phyloP scores from a whole-genome alignment of 2,113 vertebrate genomes.

The Anhinga anhinga region DNA sequence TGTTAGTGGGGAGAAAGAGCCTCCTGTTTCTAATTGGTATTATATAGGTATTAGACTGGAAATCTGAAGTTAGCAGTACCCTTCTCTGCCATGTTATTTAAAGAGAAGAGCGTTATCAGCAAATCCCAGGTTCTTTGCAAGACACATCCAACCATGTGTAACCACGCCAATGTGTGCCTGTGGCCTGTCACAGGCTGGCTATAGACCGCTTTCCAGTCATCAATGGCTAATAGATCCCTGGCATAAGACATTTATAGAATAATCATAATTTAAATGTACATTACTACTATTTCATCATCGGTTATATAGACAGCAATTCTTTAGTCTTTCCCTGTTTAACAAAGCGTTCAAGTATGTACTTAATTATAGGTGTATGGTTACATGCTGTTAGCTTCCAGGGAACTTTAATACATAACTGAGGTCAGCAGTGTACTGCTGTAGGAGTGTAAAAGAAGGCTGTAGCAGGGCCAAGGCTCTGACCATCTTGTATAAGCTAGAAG shows the following conservation, averaged over 20 bases:
- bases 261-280: neutral
- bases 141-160: neutral
- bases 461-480: neutral
- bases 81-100: neutral
- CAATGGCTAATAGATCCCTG: neutral
- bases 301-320: neutral
- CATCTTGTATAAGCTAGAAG: neutral
- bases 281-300: neutral
- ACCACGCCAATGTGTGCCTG: neutral
- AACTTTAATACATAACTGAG: neutral
- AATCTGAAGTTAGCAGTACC: neutral
- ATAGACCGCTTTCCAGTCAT: neutral
- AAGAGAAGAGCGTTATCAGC: neutral
- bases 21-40: neutral
- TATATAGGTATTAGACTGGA: neutral
- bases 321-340: neutral
- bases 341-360: neutral
- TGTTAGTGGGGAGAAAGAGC: neutral
- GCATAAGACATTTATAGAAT: neutral
- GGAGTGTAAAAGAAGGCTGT: neutral
- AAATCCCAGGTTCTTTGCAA: neutral
- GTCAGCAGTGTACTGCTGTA: neutral
- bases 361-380: neutral
- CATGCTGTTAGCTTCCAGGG: neutral
- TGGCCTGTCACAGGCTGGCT: neutral